These are phyloP conservation scores for Drosophila nr. perissopoda DNA, from an alignment of 2,888 invertebrate species.

Conservation along the genomic window DNA sequence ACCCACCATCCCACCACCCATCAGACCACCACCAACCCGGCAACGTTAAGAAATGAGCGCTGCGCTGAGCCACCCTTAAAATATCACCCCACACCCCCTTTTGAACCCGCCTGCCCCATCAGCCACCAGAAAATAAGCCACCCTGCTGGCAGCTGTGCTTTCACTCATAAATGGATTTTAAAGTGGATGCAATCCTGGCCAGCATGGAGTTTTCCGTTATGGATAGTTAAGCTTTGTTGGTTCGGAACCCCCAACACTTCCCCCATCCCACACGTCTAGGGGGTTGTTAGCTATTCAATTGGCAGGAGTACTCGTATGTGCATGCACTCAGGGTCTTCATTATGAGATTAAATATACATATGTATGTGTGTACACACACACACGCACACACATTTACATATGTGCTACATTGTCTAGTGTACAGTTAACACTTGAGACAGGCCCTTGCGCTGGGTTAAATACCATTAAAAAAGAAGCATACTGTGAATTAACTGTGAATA, in stretches of 20 bases:
- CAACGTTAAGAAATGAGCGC: constrained; percentile 9
- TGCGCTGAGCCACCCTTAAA: constrained; percentile 41
- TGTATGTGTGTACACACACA: constrained; percentile 20
- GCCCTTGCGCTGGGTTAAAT: constrained; percentile 20
- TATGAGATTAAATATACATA: constrained; percentile 70
- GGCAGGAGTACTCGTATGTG: constrained; percentile 50
- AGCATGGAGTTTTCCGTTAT: constrained; percentile 35
- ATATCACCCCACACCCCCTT: constrained; percentile 1
- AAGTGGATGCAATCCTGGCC: constrained; percentile 69
- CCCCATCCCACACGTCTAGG: constrained; percentile 1
- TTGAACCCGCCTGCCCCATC: neutral
- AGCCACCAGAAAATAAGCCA: constrained; percentile 20
- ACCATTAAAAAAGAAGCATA: constrained; percentile 9
- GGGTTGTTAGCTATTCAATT: constrained; percentile 57
- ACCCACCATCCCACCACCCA: constrained; percentile 9
- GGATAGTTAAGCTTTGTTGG: constrained; percentile 39
- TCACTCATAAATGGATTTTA: constrained; percentile 76
- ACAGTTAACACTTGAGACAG: constrained; percentile 63
- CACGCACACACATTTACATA: constrained; percentile 7
- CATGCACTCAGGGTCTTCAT: constrained; percentile 64
- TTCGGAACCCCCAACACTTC: neutral
- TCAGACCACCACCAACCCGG: constrained; percentile 4
- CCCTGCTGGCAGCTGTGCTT: constrained; percentile 40
- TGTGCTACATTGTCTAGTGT: constrained; percentile 33
- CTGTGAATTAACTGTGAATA: constrained; percentile 9